Base-by-base conservation (phyloP, 2,113 vertebrate species). In the Cyprinus carpio region DNA sequence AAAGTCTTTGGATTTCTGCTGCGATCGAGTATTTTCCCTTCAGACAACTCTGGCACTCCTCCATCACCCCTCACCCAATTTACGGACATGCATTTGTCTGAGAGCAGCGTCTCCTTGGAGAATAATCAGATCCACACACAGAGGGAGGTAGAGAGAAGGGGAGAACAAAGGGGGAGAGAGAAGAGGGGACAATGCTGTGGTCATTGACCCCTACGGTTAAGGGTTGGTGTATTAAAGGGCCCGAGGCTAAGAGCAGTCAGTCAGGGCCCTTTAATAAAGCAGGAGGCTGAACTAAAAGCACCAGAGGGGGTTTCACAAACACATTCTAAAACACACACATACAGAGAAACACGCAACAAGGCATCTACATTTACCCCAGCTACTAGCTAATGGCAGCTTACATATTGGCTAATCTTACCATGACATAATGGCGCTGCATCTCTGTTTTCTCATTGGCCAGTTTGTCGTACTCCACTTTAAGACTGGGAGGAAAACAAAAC, bases 391-490 rank as follows among this genome's bases (percentile, higher is more conserved):
- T 90, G 90, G 90, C 89, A 90, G 86, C 85, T 89, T 83, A 51
- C 71, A 87, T 90, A 90, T 90, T 87, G 87, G 81, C 84, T 87
- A 89, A 92, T 90, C 97, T 97, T 93, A 98, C 97, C 97, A 98
- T 98, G 92, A 98, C 97, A 91, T 98, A 98, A 94, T 98, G 97
- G 92, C 97, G 96, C 94, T 98, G 97, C 97, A 98, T 98, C 93
- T 98, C 97, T 0, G 97, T 98, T 95, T 98, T 98, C 94, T 98
- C 97, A 92, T 96, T 98, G 74, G 97, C 97, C 92, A 98, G 95
- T 90, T 98, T 98, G 93, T 98, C 97, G 87, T 97, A 98, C 92
- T 98, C 97, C 95, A 98, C 96, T 96, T 98, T 97, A 87, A 96
- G 94, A 94, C 95, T 96, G 90, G 88, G 94, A 91, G 85, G 81